These are phyloP conservation scores for Drosophila truncata DNA, from an alignment of 1,140 invertebrate species.

Conservation along the genomic window DNA sequence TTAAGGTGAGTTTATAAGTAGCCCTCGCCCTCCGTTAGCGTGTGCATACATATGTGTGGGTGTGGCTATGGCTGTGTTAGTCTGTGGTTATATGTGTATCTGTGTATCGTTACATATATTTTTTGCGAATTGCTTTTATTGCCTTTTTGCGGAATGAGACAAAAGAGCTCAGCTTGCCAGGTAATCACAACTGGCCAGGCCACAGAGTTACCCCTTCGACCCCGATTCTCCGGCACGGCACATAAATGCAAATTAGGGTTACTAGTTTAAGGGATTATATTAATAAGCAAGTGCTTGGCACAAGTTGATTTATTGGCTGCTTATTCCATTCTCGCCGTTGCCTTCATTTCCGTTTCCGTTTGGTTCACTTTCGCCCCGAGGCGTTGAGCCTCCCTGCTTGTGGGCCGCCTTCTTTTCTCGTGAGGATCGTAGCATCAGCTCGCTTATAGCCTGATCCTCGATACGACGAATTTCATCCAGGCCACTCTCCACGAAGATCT, in stretches of 20 bases:
- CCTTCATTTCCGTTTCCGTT: neutral
- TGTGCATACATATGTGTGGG: conserved; percentile 23
- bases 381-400: neutral
- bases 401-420: neutral
- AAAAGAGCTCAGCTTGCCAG: conserved; percentile 63
- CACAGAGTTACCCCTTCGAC: conserved; percentile 34
- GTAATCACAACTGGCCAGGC: conserved; percentile 51
- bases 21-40: conserved; percentile 14
- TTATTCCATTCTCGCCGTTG: conserved; percentile 34
- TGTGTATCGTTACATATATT: conserved; percentile 27
- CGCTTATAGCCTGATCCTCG: conserved; percentile 16
- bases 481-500: conserved; percentile 25
- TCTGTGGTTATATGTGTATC: conserved; percentile 23
- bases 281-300: conserved; percentile 80
- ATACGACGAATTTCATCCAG: conserved; percentile 37
- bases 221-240: conserved; percentile 40
- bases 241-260: conserved; percentile 84
- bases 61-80: conserved; percentile 30
- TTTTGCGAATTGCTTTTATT: conserved; percentile 81
- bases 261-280: conserved; percentile 66
- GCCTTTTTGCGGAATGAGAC: conserved; percentile 64
- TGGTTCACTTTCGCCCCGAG: neutral
- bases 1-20: conserved; percentile 83
- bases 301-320: conserved; percentile 80
- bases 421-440: conserved; percentile 4